phyloP scores from a whole-genome alignment of 2,113 vertebrate genomes.

The Alouatta palliata region DNA sequence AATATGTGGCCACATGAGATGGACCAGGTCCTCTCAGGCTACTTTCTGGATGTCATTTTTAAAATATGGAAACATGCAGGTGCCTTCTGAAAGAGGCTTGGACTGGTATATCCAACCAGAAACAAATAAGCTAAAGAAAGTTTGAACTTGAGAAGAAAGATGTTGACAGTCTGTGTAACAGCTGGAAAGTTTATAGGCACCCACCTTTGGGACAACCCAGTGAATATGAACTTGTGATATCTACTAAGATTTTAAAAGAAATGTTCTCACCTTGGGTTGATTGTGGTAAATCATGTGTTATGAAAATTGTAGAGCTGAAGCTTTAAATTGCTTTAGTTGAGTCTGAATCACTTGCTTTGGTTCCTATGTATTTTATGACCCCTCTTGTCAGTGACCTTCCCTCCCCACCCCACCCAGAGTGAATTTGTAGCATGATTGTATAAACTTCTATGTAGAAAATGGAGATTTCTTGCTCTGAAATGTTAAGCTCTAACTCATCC shows the following conservation, averaged over 20 bases:
- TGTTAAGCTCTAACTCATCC: conserved; percentile 83
- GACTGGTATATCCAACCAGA: conserved; percentile 18
- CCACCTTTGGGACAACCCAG: conserved; percentile 59
- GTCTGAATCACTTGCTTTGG: conserved; percentile 77
- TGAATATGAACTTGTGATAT: conserved; percentile 61
- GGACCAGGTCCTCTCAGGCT: conserved; percentile 33
- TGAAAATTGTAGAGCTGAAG: conserved; percentile 72
- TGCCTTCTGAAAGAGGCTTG: conserved; percentile 48
- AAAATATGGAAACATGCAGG: neutral
- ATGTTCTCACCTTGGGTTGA: conserved; percentile 72
- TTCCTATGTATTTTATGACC: conserved; percentile 75
- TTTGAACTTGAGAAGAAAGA: conserved; percentile 57
- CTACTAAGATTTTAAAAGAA: conserved; percentile 69
- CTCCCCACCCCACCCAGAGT: conserved; percentile 74
- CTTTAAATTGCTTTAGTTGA: conserved; percentile 73
- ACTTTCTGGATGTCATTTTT: conserved; percentile 35
- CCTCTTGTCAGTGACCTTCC: conserved; percentile 44
- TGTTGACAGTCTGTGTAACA: conserved; percentile 45
- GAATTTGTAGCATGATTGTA: conserved; percentile 88
- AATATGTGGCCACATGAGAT: neutral
- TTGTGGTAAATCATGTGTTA: conserved; percentile 72
- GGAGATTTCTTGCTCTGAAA: conserved; percentile 79
- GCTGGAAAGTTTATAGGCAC: conserved; percentile 57
- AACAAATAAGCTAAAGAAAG: conserved; percentile 55
- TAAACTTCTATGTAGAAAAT: conserved; percentile 80